Percentiles rank a stretch among this genome's conserved stretches.
Evolutionary conservation across 2,113 vertebrate species (phyloP).

Genomic region (Cygnus atratus): DNA sequence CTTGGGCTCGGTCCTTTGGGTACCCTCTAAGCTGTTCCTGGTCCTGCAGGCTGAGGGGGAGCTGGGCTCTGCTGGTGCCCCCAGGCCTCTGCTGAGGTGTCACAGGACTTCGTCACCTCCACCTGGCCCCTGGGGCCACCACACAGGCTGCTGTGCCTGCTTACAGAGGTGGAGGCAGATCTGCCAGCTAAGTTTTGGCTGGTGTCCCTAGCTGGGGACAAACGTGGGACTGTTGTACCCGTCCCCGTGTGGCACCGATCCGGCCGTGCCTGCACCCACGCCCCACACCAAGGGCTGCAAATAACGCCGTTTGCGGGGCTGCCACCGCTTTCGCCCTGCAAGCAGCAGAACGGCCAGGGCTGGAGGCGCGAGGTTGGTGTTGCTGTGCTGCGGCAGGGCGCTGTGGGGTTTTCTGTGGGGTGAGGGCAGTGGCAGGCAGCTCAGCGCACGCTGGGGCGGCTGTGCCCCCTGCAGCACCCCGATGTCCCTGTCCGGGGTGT

Average conservation of each 20-base stretch:
- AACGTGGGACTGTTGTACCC: not conserved
- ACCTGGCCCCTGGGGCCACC: not conserved
- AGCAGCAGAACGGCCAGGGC: not conserved
- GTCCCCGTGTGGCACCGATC: not conserved
- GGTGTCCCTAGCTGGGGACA: not conserved
- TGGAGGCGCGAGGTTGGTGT: not conserved
- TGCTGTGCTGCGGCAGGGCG: not conserved
- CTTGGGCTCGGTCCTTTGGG: not conserved
- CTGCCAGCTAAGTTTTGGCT: not conserved
- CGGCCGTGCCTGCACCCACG: not conserved
- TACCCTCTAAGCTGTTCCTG: not conserved
- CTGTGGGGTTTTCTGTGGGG: fast-evolving
- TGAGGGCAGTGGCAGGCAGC: not conserved
- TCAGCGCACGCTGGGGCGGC: not conserved
- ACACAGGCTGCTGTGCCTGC: not conserved
- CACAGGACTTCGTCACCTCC: not conserved
- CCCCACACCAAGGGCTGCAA: not conserved
- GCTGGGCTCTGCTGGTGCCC: not conserved
- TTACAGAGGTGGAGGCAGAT: not conserved
- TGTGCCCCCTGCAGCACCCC: not conserved
- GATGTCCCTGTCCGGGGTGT: not conserved
- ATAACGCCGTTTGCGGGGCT: not conserved
- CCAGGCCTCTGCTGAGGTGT: not conserved
- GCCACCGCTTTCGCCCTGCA: not conserved
- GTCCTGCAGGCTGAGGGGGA: not conserved